Evolutionary conservation across 2,888 invertebrate genomes (phyloP), one percentile per base, ranked within the genome.

Genomic region (Cryptocephalus moraei): DNA sequence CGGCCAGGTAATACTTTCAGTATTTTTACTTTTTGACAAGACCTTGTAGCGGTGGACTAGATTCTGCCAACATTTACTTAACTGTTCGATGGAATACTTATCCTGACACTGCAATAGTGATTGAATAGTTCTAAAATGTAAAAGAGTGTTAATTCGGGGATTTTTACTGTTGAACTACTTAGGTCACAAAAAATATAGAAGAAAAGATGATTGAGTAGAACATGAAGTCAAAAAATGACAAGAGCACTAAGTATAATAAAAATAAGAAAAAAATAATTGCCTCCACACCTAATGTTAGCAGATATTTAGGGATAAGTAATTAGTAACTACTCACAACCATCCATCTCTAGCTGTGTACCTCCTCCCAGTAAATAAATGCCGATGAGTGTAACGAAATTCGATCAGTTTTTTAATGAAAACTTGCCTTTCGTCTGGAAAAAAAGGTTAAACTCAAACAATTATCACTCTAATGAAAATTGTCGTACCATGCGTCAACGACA

Each of bases 51-150:
- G 50, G 44, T 61, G 61, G 0, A 59, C 54, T 12, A 61, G 52
- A 49, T 61, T 61, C 52, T 60, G 59, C 61, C 61, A 61, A 33
- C 59, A 56, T 49, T 61, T 61, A 42, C 59, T 59, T 11, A 61
- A 51, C 43, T 60, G 61, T 12, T 56, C 58, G 32, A 59, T 54
- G 8, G 56, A 55, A 47, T 60, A 61, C 44, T 54, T 56, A 9
- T 58, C 53, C 32, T 60, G 59, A 44, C 56, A 56, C 44, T 60
- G 58, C 32, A 60, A 46, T 43, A 59, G 45, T 36, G 57, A 56
- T 48, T 59, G 56, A 34, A 61, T 59, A 9, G 57, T 50, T 53
- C 61, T 61, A 33, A 32, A 53, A 50, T 2, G 6, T 22, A 2
- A n/a, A n/a, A 22, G 22, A 22, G 6, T 22, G 2, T 22, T 22